Evolutionary conservation across 2,888 invertebrate genomes (phyloP).

Genomic region (Hoplodrina blanda): DNA sequence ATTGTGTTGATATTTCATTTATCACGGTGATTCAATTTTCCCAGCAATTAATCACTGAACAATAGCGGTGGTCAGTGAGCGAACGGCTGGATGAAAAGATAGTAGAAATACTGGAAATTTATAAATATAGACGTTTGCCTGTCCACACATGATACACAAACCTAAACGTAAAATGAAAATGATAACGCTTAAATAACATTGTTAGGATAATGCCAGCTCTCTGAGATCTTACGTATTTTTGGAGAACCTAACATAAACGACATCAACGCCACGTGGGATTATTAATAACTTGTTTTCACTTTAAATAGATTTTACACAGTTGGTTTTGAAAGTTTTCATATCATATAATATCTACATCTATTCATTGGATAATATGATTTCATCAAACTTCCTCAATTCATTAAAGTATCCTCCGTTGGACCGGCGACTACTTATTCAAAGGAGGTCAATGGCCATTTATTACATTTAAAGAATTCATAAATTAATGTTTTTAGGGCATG

Average conservation of each 20-base stretch:
- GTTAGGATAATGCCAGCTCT: background rate
- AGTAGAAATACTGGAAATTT: constrained; percentile 32
- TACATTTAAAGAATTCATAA: constrained; percentile 26
- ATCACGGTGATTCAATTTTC: constrained; percentile 81
- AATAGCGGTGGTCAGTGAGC: constrained; percentile 70
- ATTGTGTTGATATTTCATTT: constrained; percentile 82
- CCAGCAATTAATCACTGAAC: constrained; percentile 79
- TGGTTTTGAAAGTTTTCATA: background rate
- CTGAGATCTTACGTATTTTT: constrained; percentile 19
- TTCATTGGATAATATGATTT: background rate
- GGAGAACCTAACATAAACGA: background rate
- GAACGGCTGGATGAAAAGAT: constrained; percentile 52
- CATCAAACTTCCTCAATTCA: background rate
- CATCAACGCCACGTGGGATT: background rate
- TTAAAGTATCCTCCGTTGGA: constrained; percentile 1
- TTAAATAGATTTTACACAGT: background rate
- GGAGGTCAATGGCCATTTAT: constrained; percentile 14
- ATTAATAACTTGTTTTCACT: background rate
- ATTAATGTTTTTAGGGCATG: constrained; percentile 21
- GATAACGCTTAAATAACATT: background rate
- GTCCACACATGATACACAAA: background rate
- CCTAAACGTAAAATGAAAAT: constrained; percentile 21
- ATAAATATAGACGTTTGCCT: constrained; percentile 31
- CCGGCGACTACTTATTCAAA: constrained; percentile 9
- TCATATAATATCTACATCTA: background rate